Percentiles rank a stretch among this genome's conserved stretches.
phyloP scores from a whole-genome alignment of 2,797 vertebrate species.

The Anolis apletophallus region DNA sequence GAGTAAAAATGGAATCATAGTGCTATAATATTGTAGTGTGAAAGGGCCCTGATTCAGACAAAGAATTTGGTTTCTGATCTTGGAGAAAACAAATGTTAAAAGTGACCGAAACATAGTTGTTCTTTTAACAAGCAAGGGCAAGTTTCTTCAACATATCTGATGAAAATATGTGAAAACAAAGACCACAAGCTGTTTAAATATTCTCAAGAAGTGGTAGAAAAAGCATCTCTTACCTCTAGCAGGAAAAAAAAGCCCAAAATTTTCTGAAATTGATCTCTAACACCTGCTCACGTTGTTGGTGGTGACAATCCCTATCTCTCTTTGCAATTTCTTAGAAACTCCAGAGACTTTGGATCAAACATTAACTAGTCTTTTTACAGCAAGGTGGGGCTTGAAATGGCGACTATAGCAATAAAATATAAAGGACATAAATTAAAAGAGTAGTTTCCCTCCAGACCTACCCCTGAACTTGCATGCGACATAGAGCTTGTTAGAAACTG shows the following conservation, averaged over 20 bases:
- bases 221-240: constrained; percentile 65
- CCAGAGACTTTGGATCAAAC: constrained; percentile 63
- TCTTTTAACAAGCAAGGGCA: constrained; percentile 40
- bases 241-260: constrained; percentile 46
- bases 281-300: constrained; percentile 38
- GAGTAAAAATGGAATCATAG: too few relatives aligned
- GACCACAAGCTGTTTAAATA: constrained; percentile 28
- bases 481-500: constrained; percentile 29
- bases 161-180: constrained; percentile 16
- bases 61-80: constrained; percentile 1
- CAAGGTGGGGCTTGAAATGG: constrained; percentile 66
- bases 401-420: constrained; percentile 19
- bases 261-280: constrained; percentile 41
- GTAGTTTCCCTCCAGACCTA: not conserved
- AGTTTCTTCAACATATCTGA: not conserved
- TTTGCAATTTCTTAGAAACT: constrained; percentile 55
- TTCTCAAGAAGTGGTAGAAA: constrained; percentile 25
- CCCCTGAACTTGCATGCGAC: constrained; percentile 22
- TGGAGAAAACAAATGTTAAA: not conserved
- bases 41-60: not conserved
- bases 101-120: constrained; percentile 21
- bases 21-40: too few relatives aligned
- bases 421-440: constrained; percentile 15
- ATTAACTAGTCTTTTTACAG: constrained; percentile 73
- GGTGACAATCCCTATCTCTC: constrained; percentile 35